A percentile compares a stretch with the other conserved stretches of the same genome.
These are phyloP conservation scores for Calvadosia cruxmelitensis DNA, from an alignment of 30 jellyfish, hydroid and myxozoan species.

Conservation along the genomic window DNA sequence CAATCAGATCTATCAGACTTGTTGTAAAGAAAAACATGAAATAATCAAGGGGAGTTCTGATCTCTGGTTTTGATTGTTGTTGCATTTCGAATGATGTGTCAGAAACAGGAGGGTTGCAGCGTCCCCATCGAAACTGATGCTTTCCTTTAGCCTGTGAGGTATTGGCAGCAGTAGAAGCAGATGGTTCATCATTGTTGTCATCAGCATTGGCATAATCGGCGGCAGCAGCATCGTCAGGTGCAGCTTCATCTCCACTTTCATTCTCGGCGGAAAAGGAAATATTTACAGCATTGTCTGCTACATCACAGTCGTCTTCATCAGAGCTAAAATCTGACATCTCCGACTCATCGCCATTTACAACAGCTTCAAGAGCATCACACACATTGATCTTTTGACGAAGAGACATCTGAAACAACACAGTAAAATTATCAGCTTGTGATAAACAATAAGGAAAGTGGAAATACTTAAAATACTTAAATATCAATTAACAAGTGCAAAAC, in stretches of 20 bases:
- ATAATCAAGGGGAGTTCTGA: conserved; percentile 6
- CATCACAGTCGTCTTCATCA: conserved; percentile 23
- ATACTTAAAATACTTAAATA: no score
- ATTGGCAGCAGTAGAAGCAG: neutral
- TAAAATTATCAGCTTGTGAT: no score
- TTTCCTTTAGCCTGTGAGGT: conserved; percentile 1
- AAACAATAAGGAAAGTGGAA: no score
- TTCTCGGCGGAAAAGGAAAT: conserved; percentile 1
- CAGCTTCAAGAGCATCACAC: conserved; percentile 11
- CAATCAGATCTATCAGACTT: conserved; percentile 23
- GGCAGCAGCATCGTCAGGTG: conserved; percentile 4
- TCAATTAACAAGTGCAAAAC: no score
- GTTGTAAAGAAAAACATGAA: conserved; percentile 10
- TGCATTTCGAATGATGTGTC: conserved; percentile 5
- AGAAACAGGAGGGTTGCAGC: conserved; percentile 11
- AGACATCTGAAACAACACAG: no score
- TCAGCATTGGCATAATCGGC: conserved; percentile 2
- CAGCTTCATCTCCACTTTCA: neutral
- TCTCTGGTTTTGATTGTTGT: neutral
- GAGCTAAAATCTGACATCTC: conserved; percentile 19
- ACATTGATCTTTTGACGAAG: conserved; percentile 1
- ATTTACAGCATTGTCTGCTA: neutral
- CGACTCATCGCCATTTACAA: conserved; percentile 28
- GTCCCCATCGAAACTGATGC: conserved; percentile 12
- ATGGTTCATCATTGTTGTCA: neutral